A percentile compares a stretch with the other conserved stretches of the same genome.
These are phyloP conservation scores for Strix aluco DNA, from an alignment of 2,113 vertebrate genomes.

Conservation along the genomic window DNA sequence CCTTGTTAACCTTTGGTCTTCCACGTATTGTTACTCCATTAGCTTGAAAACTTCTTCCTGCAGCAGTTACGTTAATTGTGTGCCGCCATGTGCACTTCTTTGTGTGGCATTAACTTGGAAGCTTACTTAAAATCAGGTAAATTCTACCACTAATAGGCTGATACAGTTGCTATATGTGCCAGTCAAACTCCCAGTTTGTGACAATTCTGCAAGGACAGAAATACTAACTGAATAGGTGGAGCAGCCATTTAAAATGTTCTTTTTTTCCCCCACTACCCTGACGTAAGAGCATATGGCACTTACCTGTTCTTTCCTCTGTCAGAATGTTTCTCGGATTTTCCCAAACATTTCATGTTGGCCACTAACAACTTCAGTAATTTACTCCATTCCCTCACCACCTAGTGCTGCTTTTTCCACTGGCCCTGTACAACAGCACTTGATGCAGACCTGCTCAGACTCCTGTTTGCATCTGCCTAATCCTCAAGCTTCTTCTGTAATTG, in stretches of 20 bases:
- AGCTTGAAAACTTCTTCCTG: neutral
- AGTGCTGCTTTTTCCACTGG: neutral
- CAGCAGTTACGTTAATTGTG: neutral
- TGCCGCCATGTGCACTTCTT: neutral
- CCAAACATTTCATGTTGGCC: neutral
- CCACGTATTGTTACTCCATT: neutral
- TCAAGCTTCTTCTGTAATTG: neutral
- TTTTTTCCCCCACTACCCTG: neutral
- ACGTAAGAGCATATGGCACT: neutral
- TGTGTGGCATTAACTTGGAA: neutral
- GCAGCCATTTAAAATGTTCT: neutral
- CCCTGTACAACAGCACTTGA: neutral
- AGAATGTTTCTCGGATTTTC: neutral
- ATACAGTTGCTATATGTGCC: neutral
- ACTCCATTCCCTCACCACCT: neutral
- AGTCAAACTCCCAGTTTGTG: neutral
- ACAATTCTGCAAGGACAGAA: neutral
- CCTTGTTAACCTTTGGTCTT: neutral
- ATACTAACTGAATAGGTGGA: neutral
- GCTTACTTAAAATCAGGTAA: neutral
- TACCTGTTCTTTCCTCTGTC: neutral
- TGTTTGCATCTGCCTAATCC: neutral
- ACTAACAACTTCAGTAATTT: neutral
- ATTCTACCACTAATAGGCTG: fast-evolving
- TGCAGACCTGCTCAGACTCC: neutral